Percentiles rank a stretch among this genome's conserved stretches.
Conservation (phyloP, 1,140 invertebrate species). For the Leptonema lineaticorne region DNA sequence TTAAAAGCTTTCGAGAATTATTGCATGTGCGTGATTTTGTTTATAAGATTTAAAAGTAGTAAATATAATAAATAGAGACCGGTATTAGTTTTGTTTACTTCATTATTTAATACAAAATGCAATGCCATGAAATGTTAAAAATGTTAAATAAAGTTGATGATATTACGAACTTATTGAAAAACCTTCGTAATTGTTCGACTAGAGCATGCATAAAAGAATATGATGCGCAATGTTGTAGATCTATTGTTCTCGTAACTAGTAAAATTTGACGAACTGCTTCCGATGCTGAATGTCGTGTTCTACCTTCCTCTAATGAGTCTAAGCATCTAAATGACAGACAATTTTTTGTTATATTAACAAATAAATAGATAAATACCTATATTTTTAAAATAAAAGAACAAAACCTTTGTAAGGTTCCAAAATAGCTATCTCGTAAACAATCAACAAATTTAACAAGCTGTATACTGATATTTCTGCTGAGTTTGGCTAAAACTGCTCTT, state of each 20-base stretch:
- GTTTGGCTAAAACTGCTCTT: slow-evolving; percentile 68
- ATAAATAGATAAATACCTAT: not conserved
- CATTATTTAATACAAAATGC: not conserved
- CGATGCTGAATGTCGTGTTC: slow-evolving; percentile 62
- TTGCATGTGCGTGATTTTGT: not conserved
- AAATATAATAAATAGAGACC: not conserved
- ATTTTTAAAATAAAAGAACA: not conserved
- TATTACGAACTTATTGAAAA: slow-evolving; percentile 57
- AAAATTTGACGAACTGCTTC: slow-evolving; percentile 81
- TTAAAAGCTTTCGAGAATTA: too few relatives aligned
- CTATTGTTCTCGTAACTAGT: slow-evolving; percentile 79
- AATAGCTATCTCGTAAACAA: slow-evolving; percentile 78
- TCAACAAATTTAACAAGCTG: slow-evolving; percentile 82
- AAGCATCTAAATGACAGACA: slow-evolving; percentile 45
- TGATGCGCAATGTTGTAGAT: slow-evolving; percentile 76
- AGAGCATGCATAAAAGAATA: slow-evolving; percentile 74
- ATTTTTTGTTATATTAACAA: not conserved
- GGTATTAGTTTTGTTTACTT: too few relatives aligned
- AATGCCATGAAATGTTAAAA: too few relatives aligned
- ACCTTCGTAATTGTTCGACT: slow-evolving; percentile 74
- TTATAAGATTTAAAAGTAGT: not conserved
- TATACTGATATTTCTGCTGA: slow-evolving; percentile 78
- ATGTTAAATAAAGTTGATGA: not conserved
- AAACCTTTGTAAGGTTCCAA: slow-evolving; percentile 74
- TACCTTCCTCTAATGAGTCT: slow-evolving; percentile 48